Evolutionary conservation across 2,113 vertebrate species (phyloP), one percentile per base, ranked within the genome.

Genomic region (Plecturocebus donacophilus): DNA sequence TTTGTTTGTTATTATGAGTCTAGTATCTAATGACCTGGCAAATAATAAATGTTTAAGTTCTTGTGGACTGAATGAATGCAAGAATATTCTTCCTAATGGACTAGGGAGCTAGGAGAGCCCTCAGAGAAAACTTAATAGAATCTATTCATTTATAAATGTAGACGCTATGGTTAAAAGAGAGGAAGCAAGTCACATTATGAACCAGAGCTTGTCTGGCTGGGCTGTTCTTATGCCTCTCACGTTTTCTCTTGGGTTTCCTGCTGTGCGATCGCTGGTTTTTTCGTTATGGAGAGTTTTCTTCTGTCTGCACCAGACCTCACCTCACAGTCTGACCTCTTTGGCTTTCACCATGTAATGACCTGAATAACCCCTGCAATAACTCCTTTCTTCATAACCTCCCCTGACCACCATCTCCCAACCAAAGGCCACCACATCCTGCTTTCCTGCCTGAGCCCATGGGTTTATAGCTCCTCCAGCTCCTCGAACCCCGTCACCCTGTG

Each of bases 211-310:
- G 32, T 68, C 42, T 77, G 61, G 35, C 16, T 49, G 5, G 21
- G 80, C 49, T 80, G 38, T 81, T 87, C 27, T 21, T 47, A 89
- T 95, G 93, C 49, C 19, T 94, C 54, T 83, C 89, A 83, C 11
- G 17, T 95, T 25, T 40, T 52, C 35, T 49, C 1, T 27, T 93
- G n/a, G 49, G 42, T 93, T 96, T 92, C 79, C 87, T 92, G 91
- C 86, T 97, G 68, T 95, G 96, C 38, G 12, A 30, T 80, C 9
- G 8, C 80, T 87, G 75, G 45, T 85, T 73, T 90, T 66, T 58
- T 75, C 64, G 32, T 71, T 45, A 32, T 68, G 58, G 54, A 75
- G 64, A 56, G 23, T 81, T 90, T 95, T 86, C n/a, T 88, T 81
- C 49, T 61, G 40, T 82, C 52, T 82, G 56, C 27, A 38, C 2